phyloP scores from a whole-genome alignment of 2,888 invertebrate genomes.

The Drosophila peninsularis region DNA sequence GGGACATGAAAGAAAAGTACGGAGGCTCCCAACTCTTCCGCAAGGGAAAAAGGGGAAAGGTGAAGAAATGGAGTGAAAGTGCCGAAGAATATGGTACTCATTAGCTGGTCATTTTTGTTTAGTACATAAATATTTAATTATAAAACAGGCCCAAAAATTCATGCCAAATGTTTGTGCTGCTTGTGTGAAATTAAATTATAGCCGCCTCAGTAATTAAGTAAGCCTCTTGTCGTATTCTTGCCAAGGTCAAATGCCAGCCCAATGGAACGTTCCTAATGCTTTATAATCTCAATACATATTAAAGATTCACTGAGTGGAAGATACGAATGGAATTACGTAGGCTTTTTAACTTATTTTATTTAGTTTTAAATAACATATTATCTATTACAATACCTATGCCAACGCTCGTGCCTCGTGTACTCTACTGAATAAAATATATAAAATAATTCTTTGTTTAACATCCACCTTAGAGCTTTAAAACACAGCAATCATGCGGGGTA shows the following conservation, averaged over 20 bases:
- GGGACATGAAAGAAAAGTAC: slow-evolving; percentile 9
- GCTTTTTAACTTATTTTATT: neutral
- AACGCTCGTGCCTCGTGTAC: too few species aligned
- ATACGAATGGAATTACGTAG: too few species aligned
- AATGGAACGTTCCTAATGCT: too few species aligned
- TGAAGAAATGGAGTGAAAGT: neutral
- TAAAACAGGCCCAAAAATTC: slow-evolving; percentile 41
- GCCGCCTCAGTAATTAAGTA: slow-evolving; percentile 63
- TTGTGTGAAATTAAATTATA: slow-evolving; percentile 70
- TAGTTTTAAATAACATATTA: neutral
- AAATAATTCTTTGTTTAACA: neutral
- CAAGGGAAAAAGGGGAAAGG: neutral
- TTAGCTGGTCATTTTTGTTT: slow-evolving; percentile 60
- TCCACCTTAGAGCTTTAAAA: neutral
- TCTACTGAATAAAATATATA: neutral
- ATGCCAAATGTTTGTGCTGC: slow-evolving; percentile 41
- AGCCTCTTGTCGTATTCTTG: slow-evolving; percentile 4
- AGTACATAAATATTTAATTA: slow-evolving; percentile 55
- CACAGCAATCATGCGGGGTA: too few species aligned
- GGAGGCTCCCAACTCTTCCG: neutral
- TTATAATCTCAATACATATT: neutral
- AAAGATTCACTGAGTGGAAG: too few species aligned
- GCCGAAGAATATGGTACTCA: slow-evolving; percentile 43
- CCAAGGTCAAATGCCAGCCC: neutral
- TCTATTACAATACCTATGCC: too few species aligned